phyloP scores from a whole-genome alignment of 2,797 vertebrate genomes.

The Myotis pilosus region DNA sequence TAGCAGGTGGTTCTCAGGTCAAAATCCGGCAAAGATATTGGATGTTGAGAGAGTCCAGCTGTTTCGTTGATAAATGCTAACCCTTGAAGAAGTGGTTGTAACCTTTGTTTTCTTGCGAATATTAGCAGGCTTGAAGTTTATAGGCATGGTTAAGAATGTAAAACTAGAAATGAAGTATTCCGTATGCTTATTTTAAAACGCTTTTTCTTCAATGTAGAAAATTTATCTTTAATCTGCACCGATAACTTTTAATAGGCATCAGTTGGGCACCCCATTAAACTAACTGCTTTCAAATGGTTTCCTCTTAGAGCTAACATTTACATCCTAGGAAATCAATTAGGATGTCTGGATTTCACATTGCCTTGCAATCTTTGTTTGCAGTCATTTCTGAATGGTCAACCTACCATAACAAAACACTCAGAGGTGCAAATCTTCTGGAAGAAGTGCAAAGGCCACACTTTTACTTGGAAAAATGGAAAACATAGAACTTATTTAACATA shows the following conservation, averaged over 20 bases:
- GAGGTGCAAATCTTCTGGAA: conserved; percentile 51
- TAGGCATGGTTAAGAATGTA: neutral
- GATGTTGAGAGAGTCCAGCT: neutral
- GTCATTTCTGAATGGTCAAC: conserved; percentile 39
- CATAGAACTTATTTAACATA: conserved; percentile 63
- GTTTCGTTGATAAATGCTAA: neutral
- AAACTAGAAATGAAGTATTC: conserved; percentile 49
- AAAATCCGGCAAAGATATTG: neutral
- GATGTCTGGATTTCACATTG: conserved; percentile 39
- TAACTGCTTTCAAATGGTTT: conserved; percentile 73
- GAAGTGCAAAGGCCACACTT: conserved; percentile 62
- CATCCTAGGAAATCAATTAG: conserved; percentile 48
- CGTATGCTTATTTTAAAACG: neutral
- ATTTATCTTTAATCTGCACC: conserved; percentile 59
- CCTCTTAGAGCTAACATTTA: conserved; percentile 46
- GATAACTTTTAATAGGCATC: conserved; percentile 61
- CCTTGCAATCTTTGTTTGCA: neutral
- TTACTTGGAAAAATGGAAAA: conserved; percentile 69
- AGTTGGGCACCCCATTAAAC: conserved; percentile 59
- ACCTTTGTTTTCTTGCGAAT: conserved; percentile 35
- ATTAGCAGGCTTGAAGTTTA: conserved; percentile 35
- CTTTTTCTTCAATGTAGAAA: conserved; percentile 48
- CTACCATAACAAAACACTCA: neutral
- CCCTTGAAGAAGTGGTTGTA: conserved; percentile 27
- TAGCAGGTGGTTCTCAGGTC: neutral